Evolutionary conservation across 2,797 vertebrate species (phyloP).

Genomic region (Poecilia picta): DNA sequence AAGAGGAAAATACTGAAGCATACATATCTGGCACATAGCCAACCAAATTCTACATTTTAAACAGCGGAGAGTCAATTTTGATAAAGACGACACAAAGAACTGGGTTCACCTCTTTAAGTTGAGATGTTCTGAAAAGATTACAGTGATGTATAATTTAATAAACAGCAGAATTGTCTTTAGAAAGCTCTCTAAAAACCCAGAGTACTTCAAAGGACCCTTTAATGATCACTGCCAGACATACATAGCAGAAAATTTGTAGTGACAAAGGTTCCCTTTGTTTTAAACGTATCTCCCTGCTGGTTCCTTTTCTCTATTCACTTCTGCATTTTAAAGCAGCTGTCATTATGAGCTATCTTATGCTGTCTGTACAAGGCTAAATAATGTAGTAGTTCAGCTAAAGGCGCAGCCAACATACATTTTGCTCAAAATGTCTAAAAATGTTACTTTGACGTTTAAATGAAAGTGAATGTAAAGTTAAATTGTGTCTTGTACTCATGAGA

Average conservation of each 20-base stretch:
- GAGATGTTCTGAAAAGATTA: constrained; percentile 39
- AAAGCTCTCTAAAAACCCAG: constrained; percentile 54
- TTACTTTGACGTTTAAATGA: constrained; percentile 22
- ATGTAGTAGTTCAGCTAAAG: constrained; percentile 50
- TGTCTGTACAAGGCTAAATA: constrained; percentile 52
- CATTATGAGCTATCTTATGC: constrained; percentile 53
- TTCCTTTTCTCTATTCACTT: constrained; percentile 30
- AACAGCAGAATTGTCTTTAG: constrained; percentile 39
- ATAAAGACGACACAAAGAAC: constrained; percentile 26
- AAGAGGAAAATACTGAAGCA: not conserved
- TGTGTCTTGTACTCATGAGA: constrained; percentile 8
- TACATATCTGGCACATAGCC: not conserved
- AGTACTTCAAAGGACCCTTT: constrained; percentile 47
- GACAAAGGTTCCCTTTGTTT: constrained; percentile 53
- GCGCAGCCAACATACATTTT: constrained; percentile 23
- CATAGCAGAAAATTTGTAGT: constrained; percentile 42
- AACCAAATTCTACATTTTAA: constrained; percentile 14
- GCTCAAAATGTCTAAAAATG: constrained; percentile 23
- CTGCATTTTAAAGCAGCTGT: constrained; percentile 51
- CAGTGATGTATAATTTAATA: constrained; percentile 19
- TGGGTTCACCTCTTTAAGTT: constrained; percentile 35
- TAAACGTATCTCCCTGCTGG: constrained; percentile 43
- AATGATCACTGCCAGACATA: constrained; percentile 57
- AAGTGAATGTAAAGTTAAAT: constrained; percentile 15
- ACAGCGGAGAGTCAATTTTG: constrained; percentile 16